Evolutionary conservation across 2,888 invertebrate species (phyloP).

Genomic region (Neoitamus cyanurus): DNA sequence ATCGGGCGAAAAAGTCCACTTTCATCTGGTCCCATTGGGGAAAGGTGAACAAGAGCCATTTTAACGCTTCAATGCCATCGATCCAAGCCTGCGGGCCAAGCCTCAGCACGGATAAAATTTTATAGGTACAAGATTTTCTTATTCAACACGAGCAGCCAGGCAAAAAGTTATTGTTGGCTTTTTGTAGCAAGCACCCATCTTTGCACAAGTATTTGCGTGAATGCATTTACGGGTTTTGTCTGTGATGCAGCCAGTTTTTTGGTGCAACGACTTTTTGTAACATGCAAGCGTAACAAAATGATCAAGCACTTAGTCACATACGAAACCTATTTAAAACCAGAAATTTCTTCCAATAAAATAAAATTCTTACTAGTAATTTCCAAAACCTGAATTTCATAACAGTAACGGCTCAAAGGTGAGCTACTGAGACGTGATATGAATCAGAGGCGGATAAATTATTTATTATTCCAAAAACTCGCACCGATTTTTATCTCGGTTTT

Average conservation of each 20-base stretch:
- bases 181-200: not conserved
- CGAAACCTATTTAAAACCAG: too few relatives aligned
- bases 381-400: not conserved
- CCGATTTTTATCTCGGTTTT: not conserved
- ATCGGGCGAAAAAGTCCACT: not conserved
- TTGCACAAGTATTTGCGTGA: not conserved
- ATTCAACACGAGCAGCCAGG: not conserved
- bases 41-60: constrained; percentile 43
- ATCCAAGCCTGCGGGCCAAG: not conserved
- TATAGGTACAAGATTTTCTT: not conserved
- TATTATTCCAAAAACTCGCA: not conserved
- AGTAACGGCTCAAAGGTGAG: not conserved
- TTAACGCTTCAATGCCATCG: constrained; percentile 41
- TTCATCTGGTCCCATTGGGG: constrained; percentile 18
- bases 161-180: not conserved
- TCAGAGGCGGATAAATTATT: not conserved
- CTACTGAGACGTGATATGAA: not conserved
- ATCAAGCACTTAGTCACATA: too few relatives aligned
- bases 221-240: not conserved
- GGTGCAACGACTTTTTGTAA: not conserved
- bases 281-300: too few relatives aligned
- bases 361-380: too few relatives aligned
- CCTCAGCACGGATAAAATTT: not conserved
- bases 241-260: not conserved
- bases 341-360: too few relatives aligned